Evolutionary conservation across 2,888 invertebrate species (phyloP).

Genomic region (Oxycera nigricornis): DNA sequence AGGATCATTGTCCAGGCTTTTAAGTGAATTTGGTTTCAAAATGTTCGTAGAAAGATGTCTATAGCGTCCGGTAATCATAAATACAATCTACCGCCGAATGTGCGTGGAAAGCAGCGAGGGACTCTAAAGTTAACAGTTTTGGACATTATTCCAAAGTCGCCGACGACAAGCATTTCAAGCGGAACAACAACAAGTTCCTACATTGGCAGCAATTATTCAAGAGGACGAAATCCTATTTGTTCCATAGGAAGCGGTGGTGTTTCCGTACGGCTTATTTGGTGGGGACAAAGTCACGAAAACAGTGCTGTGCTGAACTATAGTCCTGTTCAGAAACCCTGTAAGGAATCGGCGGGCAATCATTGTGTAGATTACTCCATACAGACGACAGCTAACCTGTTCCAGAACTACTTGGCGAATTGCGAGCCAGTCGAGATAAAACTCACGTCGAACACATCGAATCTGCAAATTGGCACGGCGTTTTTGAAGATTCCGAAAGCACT

Average conservation of each 20-base stretch:
- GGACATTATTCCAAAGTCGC: conserved; percentile 11
- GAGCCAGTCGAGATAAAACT: conserved; percentile 53
- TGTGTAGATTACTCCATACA: conserved; percentile 50
- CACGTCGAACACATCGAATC: conserved; percentile 45
- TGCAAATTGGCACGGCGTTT: conserved; percentile 45
- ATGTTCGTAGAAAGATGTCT: conserved; percentile 11
- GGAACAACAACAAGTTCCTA: not conserved
- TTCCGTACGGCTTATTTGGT: conserved; percentile 52
- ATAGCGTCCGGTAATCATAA: not conserved
- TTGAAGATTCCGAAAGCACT: conserved; percentile 40
- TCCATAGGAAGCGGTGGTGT: conserved; percentile 46
- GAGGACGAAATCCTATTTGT: conserved; percentile 25
- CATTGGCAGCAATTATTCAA: not conserved
- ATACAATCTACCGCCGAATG: conserved; percentile 45
- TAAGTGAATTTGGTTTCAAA: not conserved
- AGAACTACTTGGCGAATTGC: conserved; percentile 53
- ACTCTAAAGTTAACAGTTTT: conserved; percentile 51
- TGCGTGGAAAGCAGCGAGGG: conserved; percentile 48
- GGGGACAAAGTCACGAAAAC: conserved; percentile 51
- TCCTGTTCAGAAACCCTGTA: not conserved
- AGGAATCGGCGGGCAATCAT: not conserved
- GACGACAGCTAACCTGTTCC: conserved; percentile 55
- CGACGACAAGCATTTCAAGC: not conserved
- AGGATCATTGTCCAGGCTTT: too few species aligned
- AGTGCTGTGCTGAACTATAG: not conserved